phyloP scores from a whole-genome alignment of 2,113 vertebrate genomes.

The Oplegnathus fasciatus region DNA sequence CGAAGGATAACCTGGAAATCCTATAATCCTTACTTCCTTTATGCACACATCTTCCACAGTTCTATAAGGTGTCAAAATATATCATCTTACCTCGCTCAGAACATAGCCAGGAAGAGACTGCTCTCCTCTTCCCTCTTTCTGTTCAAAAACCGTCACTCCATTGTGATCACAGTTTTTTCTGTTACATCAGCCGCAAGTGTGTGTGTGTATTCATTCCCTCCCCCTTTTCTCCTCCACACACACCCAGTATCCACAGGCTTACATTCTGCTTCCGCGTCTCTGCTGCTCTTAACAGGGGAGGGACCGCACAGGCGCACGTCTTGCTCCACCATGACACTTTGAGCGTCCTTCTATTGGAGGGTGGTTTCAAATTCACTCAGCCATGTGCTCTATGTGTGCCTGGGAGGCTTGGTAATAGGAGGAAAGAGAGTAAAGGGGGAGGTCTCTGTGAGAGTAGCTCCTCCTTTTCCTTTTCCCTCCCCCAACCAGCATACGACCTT shows the following conservation, averaged over 20 bases:
- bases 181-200: conserved; percentile 41
- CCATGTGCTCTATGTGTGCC: conserved; percentile 56
- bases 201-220: not conserved
- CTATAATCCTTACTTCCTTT: not conserved
- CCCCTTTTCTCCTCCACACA: conserved; percentile 13
- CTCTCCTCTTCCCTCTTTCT: not conserved
- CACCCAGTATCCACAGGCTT: not conserved
- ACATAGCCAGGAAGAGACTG: conserved; percentile 3
- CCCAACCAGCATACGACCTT: conserved; percentile 30
- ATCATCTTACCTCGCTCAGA: conserved; percentile 66
- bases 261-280: conserved; percentile 57
- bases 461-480: conserved; percentile 38
- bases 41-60: not conserved
- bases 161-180: conserved; percentile 26
- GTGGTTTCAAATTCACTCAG: conserved; percentile 47
- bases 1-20: conserved; percentile 2
- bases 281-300: conserved; percentile 38
- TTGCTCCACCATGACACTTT: conserved; percentile 23
- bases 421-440: not conserved
- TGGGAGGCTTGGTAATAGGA: conserved; percentile 14
- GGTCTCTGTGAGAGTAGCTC: conserved; percentile 15
- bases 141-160: conserved; percentile 43
- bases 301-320: conserved; percentile 62
- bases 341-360: conserved; percentile 25
- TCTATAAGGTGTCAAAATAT: not conserved